These are phyloP conservation scores for Mus musculus DNA, from an alignment of 2,113 vertebrate genomes.

Conservation along the genomic window DNA sequence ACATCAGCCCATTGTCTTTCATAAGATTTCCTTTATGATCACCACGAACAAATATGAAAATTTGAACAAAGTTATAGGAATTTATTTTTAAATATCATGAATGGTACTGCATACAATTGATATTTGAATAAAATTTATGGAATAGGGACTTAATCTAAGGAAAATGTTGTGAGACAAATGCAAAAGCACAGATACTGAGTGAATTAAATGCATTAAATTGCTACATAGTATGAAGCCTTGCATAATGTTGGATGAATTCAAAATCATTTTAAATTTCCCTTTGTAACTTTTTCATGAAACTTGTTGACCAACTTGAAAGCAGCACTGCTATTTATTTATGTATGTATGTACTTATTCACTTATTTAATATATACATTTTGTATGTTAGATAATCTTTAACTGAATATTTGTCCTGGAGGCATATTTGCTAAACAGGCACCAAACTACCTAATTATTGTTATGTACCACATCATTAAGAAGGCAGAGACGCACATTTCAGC, in stretches of 20 bases:
- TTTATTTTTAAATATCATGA: background rate
- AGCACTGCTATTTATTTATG: background rate
- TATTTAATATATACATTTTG: background rate
- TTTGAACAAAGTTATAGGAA: background rate
- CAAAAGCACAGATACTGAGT: background rate
- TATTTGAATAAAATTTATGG: background rate
- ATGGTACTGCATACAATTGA: background rate
- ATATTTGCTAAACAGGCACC: background rate
- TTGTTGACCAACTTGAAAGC: background rate
- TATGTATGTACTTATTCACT: background rate
- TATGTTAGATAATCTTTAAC: background rate
- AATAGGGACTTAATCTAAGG: background rate
- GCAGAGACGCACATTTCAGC: background rate
- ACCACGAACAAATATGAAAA: background rate
- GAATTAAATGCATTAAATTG: background rate
- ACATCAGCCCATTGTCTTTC: background rate
- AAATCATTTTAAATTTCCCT: background rate
- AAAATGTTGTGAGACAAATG: background rate
- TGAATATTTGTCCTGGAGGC: background rate
- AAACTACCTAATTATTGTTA: accelerated
- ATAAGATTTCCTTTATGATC: background rate
- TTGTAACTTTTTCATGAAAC: background rate
- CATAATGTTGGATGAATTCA: background rate
- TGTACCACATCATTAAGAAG: background rate
- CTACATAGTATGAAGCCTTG: background rate